Base-by-base conservation (phyloP, 1,140 invertebrate genomes). In the Aethina tumida region DNA sequence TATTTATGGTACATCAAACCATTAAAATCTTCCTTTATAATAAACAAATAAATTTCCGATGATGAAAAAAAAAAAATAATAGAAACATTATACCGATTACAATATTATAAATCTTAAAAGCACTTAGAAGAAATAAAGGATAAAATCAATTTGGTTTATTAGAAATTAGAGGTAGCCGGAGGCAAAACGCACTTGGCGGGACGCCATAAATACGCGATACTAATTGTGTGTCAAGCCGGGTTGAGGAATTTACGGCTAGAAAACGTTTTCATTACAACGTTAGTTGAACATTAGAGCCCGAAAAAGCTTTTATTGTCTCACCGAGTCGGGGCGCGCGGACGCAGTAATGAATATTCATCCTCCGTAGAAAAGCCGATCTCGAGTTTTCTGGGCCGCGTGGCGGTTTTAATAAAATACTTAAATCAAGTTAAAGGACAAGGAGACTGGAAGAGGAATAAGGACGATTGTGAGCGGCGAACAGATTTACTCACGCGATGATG, bases 321-420 rank as follows among this genome's bases (percentile, higher is more conserved):
- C 21, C 31, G 33, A 34, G 21, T 21, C 20, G n/a, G n/a, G n/a
- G n/a, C 25, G 16, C 21, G 37, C 16, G 42, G 35, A 39, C 42
- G 41, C 25, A 47, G 45, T 41, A 39, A 48, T 49, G 43, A 49
- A 49, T 49, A 45, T 45, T 45, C 42, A 49, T 49, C 29, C 31
- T 6, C 24, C 32, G 32, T 38, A 42, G 35, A 47, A 43, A 44
- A 47, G 39, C 27, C 39, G 33, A 41, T 32, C 29, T 41, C 20
- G 36, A 40, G 26, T 50, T 46, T 43, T 34, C 27, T 26, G 28
- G 33, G 29, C 8, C 32, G 33, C 33, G 25, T 43, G 35, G 39
- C 39, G 39, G 42, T 51, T 48, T 48, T 51, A 48, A 45, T 51
- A 45, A 47, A 48, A 48, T 35, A 45, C 45, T 51, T 48, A 48